Evolutionary conservation across 1,140 invertebrate species (phyloP), one percentile per base, ranked within the genome.

Genomic region (Drosophila equinoxialis): DNA sequence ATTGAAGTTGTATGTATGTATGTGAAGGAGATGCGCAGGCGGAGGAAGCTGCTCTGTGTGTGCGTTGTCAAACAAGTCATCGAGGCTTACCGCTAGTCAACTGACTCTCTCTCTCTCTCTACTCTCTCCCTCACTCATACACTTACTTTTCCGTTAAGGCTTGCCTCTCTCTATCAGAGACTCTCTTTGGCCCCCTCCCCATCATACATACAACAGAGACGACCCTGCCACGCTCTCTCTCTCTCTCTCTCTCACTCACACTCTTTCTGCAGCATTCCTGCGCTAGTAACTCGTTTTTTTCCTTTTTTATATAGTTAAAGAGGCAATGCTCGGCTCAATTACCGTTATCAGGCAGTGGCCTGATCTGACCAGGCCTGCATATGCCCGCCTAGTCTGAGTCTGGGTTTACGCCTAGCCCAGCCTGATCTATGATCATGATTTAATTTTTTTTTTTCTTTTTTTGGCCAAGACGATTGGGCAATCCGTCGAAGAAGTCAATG

Each of bases 11-110:
- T 30, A 30, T 30, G 30, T 30, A 20, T 14, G 30, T 30, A 6
- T 30, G 30, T 30, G 26, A 41, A n/a, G 17, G 6, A 35, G 57
- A 39, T 39, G 45, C 39, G 45, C 39, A 23, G 33, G 23, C 20
- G 48, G 37, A 37, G 48, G 71, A 48, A 66, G 59, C 65, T 69
- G 68, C 57, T 59, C 30, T 30, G 30, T 51, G 63, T 48, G 77
- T 79, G 72, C 75, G 81, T 79, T 68, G 79, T 68, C 83, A 87
- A 85, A 87, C 82, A 81, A 87, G 82, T 85, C 75, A 68, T 81
- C 75, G 74, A 41, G 51, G 74, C 79, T 79, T 87, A 87, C 82
- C 79, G 82, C 82, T 85, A 85, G 71, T 39, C 65, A 71, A 45
- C 60, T 58, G 42, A 30, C 20, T 51, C 45, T 23, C 45, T 51